Evolutionary conservation across 2,113 vertebrate genomes (phyloP), one percentile per base, ranked within the genome.

Genomic region (Mirounga angustirostris): DNA sequence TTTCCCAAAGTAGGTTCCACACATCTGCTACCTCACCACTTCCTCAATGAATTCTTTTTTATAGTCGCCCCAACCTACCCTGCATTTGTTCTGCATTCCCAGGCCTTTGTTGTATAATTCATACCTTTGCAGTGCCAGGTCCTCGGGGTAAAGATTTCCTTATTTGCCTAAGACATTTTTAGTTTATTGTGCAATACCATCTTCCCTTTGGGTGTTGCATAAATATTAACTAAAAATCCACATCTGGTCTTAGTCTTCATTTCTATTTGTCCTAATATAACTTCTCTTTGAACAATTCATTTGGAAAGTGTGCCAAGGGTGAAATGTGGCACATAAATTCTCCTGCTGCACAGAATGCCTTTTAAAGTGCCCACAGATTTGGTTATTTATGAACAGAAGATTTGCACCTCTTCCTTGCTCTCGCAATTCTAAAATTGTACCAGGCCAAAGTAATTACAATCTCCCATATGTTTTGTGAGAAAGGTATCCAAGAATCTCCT

Each of bases 181-280:
- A 95, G 98, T 98, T 98, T 98, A 98, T 98, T 98, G 98, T 95
- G 95, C 96, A 98, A 98, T 91, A 95, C 95, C 95, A 97, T 98
- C 97, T 98, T 98, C 98, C 98, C 98, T 97, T 95, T 98, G 98
- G 98, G 98, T 98, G 97, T 97, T 98, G 96, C 97, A 97, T 98
- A 97, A 97, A 98, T 98, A 98, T 98, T 97, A 98, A 98, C 98
- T 94, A 96, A 98, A 98, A 97, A 81, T 97, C 93, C 96, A 98
- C 98, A 98, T 98, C 97, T 98, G 98, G 98, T 90, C 85, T 83
- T 95, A 80, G 94, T 97, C 85, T 12, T 97, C 96, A 93, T 98
- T 98, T 97, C 97, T 98, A 97, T 97, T 97, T 98, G 96, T 98
- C 97, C 98, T 97, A 98, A 98, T 98, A 98, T 96, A 98, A 97